A percentile compares a stretch with the other conserved stretches of the same genome.
Evolutionary conservation across 2,888 invertebrate species (phyloP).

Genomic region (Plebejus anna): DNA sequence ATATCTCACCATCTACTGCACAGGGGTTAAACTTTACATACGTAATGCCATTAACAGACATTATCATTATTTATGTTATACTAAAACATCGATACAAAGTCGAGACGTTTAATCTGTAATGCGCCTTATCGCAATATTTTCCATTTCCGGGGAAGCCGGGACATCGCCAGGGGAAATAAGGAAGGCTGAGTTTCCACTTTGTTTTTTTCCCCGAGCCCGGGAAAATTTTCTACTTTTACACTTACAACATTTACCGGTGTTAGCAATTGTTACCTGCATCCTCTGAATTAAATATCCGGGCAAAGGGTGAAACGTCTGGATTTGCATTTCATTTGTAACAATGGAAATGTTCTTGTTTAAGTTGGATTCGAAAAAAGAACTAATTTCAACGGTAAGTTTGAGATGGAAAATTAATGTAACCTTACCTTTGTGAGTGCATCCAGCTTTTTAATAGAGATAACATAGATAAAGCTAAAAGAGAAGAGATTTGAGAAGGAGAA

Average conservation of each 20-base stretch:
- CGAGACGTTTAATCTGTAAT: slow-evolving; percentile 77
- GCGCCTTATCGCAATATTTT: slow-evolving; percentile 80
- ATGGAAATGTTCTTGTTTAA: slow-evolving; percentile 57
- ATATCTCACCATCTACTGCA: neutral
- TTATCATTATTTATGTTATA: slow-evolving; percentile 21
- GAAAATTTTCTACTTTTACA: slow-evolving; percentile 76
- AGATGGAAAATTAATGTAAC: neutral
- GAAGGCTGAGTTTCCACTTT: slow-evolving; percentile 77
- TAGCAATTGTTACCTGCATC: slow-evolving; percentile 71
- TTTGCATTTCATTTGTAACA: slow-evolving; percentile 74
- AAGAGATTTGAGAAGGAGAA: no score
- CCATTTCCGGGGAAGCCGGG: slow-evolving; percentile 71
- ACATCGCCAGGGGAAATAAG: slow-evolving; percentile 78
- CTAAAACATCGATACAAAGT: slow-evolving; percentile 41
- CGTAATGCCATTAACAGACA: slow-evolving; percentile 18
- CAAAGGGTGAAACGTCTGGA: slow-evolving; percentile 75
- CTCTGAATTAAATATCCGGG: slow-evolving; percentile 74
- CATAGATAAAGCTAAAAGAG: no score
- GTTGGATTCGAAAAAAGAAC: slow-evolving; percentile 47
- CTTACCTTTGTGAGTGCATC: neutral
- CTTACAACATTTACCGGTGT: slow-evolving; percentile 74
- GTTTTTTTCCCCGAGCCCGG: slow-evolving; percentile 55
- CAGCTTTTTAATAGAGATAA: no score
- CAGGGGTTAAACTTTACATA: neutral
- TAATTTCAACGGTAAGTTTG: slow-evolving; percentile 35